Evolutionary conservation across 2,113 vertebrate genomes (phyloP), one percentile per base, ranked within the genome.

Genomic region (Mustelus asterias): DNA sequence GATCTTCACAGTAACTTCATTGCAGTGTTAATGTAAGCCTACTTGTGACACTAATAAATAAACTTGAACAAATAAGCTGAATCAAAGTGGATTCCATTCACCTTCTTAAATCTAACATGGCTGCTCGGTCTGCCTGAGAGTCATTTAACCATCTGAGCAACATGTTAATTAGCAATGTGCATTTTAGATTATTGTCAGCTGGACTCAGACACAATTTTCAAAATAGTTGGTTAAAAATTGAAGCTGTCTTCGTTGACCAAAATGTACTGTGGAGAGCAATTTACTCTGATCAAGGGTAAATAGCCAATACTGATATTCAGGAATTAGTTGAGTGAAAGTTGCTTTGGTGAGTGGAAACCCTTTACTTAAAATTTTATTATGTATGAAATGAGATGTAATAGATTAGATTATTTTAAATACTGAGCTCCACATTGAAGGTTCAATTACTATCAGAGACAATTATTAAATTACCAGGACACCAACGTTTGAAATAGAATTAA

Each of bases 181-280:
- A 86, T 86, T 86, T 86, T 86, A 86, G 41, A 86, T 88, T 88
- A 88, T 88, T 88, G 85, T 88, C 85, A 54, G 85, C 26, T 88
- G 44, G 85, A 58, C 20, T 88, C 9, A 88, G 48, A 54, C 26
- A 48, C 26, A n/a, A 44, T 88, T 88, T 88, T 88, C 22, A 54
- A 88, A 88, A 88, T 88, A 88, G 85, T 89, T 89, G 29, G 86
- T 89, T 33, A 24, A 89, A 48, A 89, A 89, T 89, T 58, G 86
- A 58, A 58, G 48, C 86, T 89, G 48, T 89, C 86, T 89, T 58
- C 58, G 44, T 44, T 88, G 7, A 54, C 29, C 86, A 89, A 89
- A 89, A 58, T 58, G 54, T 54, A 89, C 58, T 58, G 86, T 48
- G 85, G 85, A 88, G 22, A 44, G 85, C 85, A 22, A 88, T 24